These are phyloP conservation scores for Ciona savignyi DNA, from an alignment of 23 tunicate genomes.

Conservation along the genomic window DNA sequence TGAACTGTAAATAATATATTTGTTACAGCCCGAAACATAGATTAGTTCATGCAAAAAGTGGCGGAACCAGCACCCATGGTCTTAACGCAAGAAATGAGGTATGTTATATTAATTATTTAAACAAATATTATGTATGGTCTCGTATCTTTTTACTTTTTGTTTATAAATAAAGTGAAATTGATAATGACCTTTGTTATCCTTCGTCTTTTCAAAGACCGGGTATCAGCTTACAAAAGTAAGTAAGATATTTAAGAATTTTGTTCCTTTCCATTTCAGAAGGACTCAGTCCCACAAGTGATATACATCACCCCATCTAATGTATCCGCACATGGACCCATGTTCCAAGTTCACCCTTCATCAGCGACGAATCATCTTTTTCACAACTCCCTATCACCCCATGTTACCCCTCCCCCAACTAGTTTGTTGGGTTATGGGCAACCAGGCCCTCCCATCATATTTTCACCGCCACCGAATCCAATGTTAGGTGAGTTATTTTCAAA, in stretches of 20 bases:
- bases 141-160: no score
- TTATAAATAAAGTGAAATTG: no score
- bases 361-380: slow-evolving; percentile 4
- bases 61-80: slow-evolving; percentile 31
- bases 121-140: no score
- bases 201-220: no score
- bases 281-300: slow-evolving; percentile 13
- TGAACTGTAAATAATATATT: neutral
- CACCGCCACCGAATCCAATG: slow-evolving; percentile 42
- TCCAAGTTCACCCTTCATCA: slow-evolving; percentile 8
- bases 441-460: slow-evolving; percentile 33
- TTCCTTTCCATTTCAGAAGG: neutral
- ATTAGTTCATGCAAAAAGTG: slow-evolving; percentile 11
- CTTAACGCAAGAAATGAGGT: neutral
- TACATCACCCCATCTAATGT: slow-evolving; percentile 36
- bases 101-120: no score
- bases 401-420: slow-evolving; percentile 31
- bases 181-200: no score
- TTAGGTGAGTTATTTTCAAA: slow-evolving; percentile 45
- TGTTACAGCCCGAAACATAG: slow-evolving; percentile 32
- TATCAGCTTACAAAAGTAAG: no score
- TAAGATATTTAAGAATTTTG: no score
- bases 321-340: slow-evolving; percentile 9
- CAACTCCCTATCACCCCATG: slow-evolving; percentile 22
- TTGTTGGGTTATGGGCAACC: slow-evolving; percentile 13